Percentiles rank a stretch among this genome's conserved stretches.
phyloP scores from a whole-genome alignment of 2,888 invertebrate species.

The Bruchidius siliquastri region DNA sequence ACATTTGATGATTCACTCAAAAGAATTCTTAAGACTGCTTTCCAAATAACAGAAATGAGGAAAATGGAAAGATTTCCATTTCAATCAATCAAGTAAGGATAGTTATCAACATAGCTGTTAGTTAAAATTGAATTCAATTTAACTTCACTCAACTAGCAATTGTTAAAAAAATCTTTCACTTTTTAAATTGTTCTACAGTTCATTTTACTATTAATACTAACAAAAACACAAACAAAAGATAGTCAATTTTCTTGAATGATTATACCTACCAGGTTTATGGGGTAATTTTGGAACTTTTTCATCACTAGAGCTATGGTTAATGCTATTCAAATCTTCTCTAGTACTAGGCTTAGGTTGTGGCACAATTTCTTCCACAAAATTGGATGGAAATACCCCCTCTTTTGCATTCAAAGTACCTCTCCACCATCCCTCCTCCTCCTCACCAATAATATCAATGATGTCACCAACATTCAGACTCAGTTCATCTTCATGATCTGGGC shows the following conservation, averaged over 20 bases:
- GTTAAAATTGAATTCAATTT: too few species aligned
- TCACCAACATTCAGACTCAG: slow-evolving; percentile 82
- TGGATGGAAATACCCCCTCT: slow-evolving; percentile 92
- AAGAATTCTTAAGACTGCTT: too few species aligned
- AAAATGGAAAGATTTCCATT: too few species aligned
- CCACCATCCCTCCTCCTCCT: slow-evolving; percentile 95
- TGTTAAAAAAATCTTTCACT: too few species aligned
- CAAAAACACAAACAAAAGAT: too few species aligned
- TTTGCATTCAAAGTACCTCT: slow-evolving; percentile 76
- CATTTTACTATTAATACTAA: too few species aligned
- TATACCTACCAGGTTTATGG: slow-evolving; percentile 66
- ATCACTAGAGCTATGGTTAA: slow-evolving; percentile 16
- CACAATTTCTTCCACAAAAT: slow-evolving; percentile 69
- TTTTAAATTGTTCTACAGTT: too few species aligned
- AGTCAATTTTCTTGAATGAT: slow-evolving; percentile 20
- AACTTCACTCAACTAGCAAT: too few species aligned
- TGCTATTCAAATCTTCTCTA: slow-evolving; percentile 20
- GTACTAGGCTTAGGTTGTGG: slow-evolving; percentile 23
- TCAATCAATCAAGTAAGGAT: too few species aligned
- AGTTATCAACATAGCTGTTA: too few species aligned
- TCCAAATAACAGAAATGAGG: too few species aligned
- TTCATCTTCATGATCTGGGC: slow-evolving; percentile 91
- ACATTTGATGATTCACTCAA: too few species aligned
- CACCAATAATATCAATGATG: slow-evolving; percentile 82
- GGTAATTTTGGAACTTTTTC: slow-evolving; percentile 63